Evolutionary conservation across 2,113 vertebrate species (phyloP).

Genomic region (Hassar affinis): DNA sequence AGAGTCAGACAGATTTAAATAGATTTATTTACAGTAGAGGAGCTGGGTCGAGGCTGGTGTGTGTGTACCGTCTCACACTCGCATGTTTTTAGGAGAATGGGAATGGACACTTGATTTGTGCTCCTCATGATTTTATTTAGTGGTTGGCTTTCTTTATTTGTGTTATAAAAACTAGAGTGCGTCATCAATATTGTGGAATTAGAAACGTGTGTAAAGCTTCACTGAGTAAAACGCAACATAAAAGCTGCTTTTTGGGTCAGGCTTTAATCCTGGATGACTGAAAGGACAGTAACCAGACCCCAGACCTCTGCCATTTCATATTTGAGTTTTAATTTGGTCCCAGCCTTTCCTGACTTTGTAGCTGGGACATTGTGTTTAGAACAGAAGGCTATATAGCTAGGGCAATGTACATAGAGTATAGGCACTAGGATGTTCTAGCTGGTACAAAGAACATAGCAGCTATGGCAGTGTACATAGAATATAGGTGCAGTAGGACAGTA

Average conservation of each 20-base stretch:
- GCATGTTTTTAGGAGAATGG: neutral
- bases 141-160: neutral
- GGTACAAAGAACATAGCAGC: neutral
- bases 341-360: neutral
- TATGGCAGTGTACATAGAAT: too few relatives aligned
- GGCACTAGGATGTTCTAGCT: too few relatives aligned
- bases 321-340: neutral
- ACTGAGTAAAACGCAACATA: neutral
- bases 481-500: too few relatives aligned
- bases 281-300: neutral
- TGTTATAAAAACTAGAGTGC: neutral
- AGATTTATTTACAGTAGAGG: neutral
- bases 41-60: neutral
- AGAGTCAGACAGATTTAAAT: neutral
- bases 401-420: neutral
- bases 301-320: neutral
- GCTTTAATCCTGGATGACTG: neutral
- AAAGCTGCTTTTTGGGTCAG: neutral
- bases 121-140: neutral
- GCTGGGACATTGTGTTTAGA: neutral
- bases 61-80: too few relatives aligned
- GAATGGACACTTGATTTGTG: neutral
- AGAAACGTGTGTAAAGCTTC: neutral
- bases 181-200: neutral
- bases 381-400: neutral